Conservation (phyloP, 2,797 vertebrate genomes). For the Simalia tracyae region DNA sequence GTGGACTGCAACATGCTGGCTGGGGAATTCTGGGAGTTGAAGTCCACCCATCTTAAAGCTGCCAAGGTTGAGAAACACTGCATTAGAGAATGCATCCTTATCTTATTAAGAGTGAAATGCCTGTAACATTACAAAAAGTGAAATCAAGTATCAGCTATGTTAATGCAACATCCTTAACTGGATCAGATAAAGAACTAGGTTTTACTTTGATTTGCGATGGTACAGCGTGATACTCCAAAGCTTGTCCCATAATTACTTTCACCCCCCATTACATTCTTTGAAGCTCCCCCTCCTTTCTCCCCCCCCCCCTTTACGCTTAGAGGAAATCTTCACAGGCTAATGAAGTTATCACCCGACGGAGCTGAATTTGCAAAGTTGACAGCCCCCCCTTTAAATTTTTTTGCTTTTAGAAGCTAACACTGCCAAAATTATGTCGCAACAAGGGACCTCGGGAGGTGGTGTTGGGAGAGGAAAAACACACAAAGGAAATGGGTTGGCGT, state of each 20-base stretch:
- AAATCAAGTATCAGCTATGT: background rate
- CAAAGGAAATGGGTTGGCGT: conserved; percentile 1
- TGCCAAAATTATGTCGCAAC: conserved; percentile 1
- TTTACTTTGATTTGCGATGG: background rate
- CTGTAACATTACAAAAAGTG: background rate
- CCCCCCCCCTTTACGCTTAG: background rate
- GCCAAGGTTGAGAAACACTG: background rate
- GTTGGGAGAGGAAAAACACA: background rate
- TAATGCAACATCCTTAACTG: background rate
- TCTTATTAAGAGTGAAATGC: background rate
- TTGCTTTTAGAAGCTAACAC: background rate
- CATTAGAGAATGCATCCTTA: background rate
- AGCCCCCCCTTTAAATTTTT: background rate
- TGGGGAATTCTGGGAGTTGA: background rate
- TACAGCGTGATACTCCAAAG: background rate
- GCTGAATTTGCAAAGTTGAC: background rate
- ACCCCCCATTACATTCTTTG: background rate
- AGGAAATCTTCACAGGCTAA: background rate
- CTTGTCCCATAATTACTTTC: background rate
- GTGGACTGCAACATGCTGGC: background rate
- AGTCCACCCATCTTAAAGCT: background rate
- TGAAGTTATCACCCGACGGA: background rate
- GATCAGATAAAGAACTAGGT: background rate
- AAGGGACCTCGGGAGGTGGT: background rate
- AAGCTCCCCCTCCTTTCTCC: background rate